These are phyloP conservation scores for Empis stercorea DNA, from an alignment of 2,888 invertebrate species.

Conservation along the genomic window DNA sequence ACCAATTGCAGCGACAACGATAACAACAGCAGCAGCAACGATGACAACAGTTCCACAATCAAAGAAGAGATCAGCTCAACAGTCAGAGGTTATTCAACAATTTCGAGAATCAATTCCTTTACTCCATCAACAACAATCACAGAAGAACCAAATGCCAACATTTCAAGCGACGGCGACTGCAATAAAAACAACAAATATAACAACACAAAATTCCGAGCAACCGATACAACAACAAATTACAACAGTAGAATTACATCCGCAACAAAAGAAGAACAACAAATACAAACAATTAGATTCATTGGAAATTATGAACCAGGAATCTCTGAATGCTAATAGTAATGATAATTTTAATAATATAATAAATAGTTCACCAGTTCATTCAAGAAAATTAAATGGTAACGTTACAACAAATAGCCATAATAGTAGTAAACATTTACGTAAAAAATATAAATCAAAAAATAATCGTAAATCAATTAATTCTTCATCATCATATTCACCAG, in stretches of 20 bases:
- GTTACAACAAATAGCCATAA: neutral
- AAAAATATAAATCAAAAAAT: conserved; percentile 1
- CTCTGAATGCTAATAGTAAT: neutral
- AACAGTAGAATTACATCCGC: neutral
- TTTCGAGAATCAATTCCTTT: neutral
- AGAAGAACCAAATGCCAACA: neutral
- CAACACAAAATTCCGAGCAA: neutral
- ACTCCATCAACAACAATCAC: neutral
- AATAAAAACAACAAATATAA: neutral
- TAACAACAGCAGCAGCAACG: neutral
- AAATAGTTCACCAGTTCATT: neutral
- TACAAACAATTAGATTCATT: too few species aligned
- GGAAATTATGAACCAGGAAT: neutral
- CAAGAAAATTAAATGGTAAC: neutral
- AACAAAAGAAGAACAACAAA: neutral
- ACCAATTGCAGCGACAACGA: neutral
- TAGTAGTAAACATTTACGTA: neutral
- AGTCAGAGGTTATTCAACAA: neutral
- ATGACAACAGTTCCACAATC: neutral
- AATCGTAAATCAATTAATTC: neutral
- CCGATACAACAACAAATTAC: neutral
- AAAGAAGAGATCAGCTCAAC: neutral
- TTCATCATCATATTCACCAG: neutral
- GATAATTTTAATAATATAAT: neutral
- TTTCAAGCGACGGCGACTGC: neutral